phyloP scores from a whole-genome alignment of 53 echinoderm and acorn worm genomes.

The Paelopatides confundens region DNA sequence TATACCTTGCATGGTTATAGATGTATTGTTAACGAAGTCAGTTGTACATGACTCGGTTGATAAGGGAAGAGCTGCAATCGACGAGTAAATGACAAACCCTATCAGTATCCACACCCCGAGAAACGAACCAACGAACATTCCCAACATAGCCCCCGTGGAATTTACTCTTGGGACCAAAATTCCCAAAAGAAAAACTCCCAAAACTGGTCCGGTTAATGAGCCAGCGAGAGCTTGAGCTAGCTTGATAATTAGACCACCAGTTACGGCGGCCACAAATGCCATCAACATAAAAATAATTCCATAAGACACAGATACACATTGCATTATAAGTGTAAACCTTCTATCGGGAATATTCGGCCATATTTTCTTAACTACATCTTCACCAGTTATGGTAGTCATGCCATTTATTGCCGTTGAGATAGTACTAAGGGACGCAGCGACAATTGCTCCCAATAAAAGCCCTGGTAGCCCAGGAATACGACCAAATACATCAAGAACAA shows the following conservation, averaged over 20 bases:
- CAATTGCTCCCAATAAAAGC: not conserved
- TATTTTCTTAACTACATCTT: not conserved
- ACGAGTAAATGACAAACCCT: not conserved
- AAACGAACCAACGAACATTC: not conserved
- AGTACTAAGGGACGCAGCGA: not conserved
- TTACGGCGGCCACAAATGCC: not conserved
- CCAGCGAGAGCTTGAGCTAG: not conserved
- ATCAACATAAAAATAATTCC: not conserved
- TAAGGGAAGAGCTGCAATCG: not conserved
- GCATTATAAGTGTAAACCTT: not conserved
- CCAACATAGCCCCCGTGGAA: not conserved
- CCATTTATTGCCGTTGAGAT: conserved; percentile 22
- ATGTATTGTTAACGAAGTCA: too few species aligned
- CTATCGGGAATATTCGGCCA: not conserved
- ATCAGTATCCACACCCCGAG: conserved; percentile 5
- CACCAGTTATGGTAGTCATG: not conserved
- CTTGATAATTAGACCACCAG: not conserved
- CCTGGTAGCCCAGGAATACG: not conserved
- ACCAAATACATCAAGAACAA: not conserved
- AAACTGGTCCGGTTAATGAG: not conserved
- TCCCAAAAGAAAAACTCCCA: not conserved
- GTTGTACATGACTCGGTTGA: not conserved
- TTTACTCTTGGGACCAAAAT: conserved; percentile 3
- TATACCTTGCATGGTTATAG: too few species aligned
- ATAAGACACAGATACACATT: not conserved